phyloP scores from a whole-genome alignment of 2,797 vertebrate genomes.

The Xenops minutus region DNA sequence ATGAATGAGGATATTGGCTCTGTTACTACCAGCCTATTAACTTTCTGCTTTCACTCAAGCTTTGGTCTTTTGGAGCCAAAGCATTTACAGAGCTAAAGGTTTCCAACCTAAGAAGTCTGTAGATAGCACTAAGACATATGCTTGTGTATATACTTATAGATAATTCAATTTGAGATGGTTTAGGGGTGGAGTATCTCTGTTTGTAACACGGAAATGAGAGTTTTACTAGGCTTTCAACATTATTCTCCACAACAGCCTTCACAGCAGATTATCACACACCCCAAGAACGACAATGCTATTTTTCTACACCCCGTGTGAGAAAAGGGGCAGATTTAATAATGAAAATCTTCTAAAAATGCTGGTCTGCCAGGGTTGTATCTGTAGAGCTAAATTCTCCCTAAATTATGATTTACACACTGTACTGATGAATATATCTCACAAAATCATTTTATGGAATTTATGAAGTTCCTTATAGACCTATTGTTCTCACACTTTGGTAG shows the following conservation, averaged over 20 bases:
- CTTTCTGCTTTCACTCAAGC: background rate
- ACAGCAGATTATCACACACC: background rate
- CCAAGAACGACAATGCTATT: background rate
- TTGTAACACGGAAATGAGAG: background rate
- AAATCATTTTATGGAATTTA: background rate
- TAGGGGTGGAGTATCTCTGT: background rate
- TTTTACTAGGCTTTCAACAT: background rate
- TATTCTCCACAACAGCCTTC: background rate
- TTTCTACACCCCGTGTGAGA: rapidly evolving
- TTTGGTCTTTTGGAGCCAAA: background rate
- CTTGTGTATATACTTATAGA: background rate
- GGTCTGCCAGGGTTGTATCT: background rate
- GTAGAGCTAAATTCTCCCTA: background rate
- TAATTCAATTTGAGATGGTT: background rate
- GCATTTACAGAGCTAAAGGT: background rate
- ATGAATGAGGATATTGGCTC: conserved; percentile 1
- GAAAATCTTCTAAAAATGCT: background rate
- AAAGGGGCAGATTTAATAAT: background rate
- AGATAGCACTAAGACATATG: background rate
- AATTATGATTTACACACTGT: background rate
- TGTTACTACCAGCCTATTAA: background rate
- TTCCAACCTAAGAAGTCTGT: background rate
- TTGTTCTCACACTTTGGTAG: background rate
- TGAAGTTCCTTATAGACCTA: background rate
- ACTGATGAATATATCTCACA: background rate